Base-by-base conservation (phyloP, 2,113 vertebrate genomes). In the zebrafish (Danio rerio) region DNA sequence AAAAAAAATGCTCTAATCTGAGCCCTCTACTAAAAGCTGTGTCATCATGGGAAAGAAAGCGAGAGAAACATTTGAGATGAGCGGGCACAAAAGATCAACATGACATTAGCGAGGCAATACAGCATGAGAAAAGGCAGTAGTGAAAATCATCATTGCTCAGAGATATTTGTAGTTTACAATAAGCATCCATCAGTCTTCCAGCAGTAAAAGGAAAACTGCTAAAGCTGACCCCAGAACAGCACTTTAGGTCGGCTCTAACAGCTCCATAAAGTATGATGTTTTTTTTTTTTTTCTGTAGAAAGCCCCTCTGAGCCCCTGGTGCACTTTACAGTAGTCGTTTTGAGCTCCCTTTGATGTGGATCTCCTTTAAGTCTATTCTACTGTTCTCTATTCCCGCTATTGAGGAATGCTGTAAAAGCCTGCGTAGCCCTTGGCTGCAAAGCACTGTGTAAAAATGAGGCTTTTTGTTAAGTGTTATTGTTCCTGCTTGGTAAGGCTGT, bases 271-370 rank as follows among this genome's bases (percentile, higher is more conserved):
- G 63, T 70, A 65, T 52, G 40, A 61, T 16, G 53, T 47, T 55
- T 71, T 65, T 21, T 81, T 15, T 47, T 55, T 71, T 65, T 21
- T 81, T 15, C 58, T 56, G 73, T 53, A 52, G 68, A 69, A 9
- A 61, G 18, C 18, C 21, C n/a, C 66, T 81, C 16, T 9, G 20
- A 74, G 75, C 47, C 81, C 45, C 4, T 59, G 58, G 75, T 79
- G 80, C 61, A 82, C 21, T 82, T 82, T 85, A 80, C 81, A 83
- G 77, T 83, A 73, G 63, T 52, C 65, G 9, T 65, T 79, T 50
- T 18, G 11, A 52, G 43, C 11, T 61, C 53, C 15, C 77, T 86
- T 86, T 86, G 85, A 86, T 83, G 70, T 80, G 47, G 49, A 77
- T 58, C 42, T 75, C 53, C 66, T 79, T 79, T 49, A 68, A 66